A percentile compares a stretch with the other conserved stretches of the same genome.
Evolutionary conservation across 37 sponge, comb jelly and placozoan species (phyloP).

Genomic region (Haliclona indistincta): DNA sequence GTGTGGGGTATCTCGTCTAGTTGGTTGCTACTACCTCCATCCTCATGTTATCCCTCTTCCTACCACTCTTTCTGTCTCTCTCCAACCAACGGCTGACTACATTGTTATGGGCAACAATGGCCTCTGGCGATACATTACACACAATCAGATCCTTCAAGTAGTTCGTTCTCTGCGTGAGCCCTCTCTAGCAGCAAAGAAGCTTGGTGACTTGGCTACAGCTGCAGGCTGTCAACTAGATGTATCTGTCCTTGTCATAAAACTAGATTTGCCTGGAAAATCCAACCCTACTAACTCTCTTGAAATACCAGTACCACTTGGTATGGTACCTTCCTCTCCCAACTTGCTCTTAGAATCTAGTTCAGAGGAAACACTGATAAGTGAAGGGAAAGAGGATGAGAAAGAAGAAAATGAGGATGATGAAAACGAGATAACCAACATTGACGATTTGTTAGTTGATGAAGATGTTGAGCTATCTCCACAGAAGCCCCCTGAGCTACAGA

Average conservation of each 20-base stretch:
- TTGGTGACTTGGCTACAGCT: slow-evolving; percentile 78
- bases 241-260: slow-evolving; percentile 66
- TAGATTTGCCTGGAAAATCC: slow-evolving; percentile 4
- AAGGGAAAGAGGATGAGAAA: slow-evolving; percentile 7
- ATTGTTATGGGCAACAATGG: slow-evolving; percentile 72
- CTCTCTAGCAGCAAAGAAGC: slow-evolving; percentile 55
- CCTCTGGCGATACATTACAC: slow-evolving; percentile 65
- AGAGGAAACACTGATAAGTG: neutral
- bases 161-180: slow-evolving; percentile 23
- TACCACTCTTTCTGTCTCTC: slow-evolving; percentile 50
- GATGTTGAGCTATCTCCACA: neutral
- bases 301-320: neutral
- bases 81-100: slow-evolving; percentile 54
- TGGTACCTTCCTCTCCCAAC: neutral
- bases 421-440: slow-evolving; percentile 45
- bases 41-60: slow-evolving; percentile 83
- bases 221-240: slow-evolving; percentile 62
- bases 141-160: slow-evolving; percentile 40
- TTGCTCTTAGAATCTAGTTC: neutral
- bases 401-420: slow-evolving; percentile 55
- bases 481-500: neutral
- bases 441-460: neutral
- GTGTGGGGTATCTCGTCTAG: slow-evolving; percentile 52
- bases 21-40: slow-evolving; percentile 75
- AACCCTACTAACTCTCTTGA: neutral